Base-by-base conservation (phyloP, 2,888 invertebrate genomes). In the Drosophila atripex region DNA sequence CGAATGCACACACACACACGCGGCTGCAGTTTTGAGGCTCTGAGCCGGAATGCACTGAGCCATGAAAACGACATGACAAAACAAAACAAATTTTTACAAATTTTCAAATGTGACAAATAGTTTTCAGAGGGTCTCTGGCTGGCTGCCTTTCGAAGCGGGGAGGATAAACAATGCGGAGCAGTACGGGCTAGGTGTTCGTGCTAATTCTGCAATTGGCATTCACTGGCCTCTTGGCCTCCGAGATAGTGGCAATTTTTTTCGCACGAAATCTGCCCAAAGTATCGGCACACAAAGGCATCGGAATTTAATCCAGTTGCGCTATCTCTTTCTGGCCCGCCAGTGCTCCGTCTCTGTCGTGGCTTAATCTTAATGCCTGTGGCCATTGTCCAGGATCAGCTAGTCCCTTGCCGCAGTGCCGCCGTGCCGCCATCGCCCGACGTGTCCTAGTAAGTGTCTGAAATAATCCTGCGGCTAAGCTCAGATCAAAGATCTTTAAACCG, bases 1-100 rank as follows among this genome's bases (percentile, higher is more conserved):
- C 28, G 55, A 18, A 6, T 6, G 4, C 18, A 14, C 1, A 8
- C 8, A 16, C 6, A 39, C 16, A 4, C 16, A 8, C 79, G 83
- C 71, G 66, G 78, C 69, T 83, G 77, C 71, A 71, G 2, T 71
- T 77, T 70, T 72, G 64, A 47, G 55, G 55, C 50, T 71, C 65
- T 61, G 72, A 11, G 11, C 74, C 72, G 46, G 65, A 58, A 83
- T 79, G 82, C 89, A 88, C 73, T 89, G 79, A 85, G 75, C 80
- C 86, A 88, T 89, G 80, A 89, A 88, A 85, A 71, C 78, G 89
- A 83, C 80, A 88, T 89, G 89, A 88, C 88, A 88, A 86, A 89
- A 89, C 80, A 80, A 84, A 80, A 76, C 80, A 83, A 79, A 77
- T 76, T 78, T 7, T 53, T 69, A 54, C 76, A 58, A 69, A 23